phyloP scores from a whole-genome alignment of 2,113 vertebrate species.

The Okapia johnstoni region DNA sequence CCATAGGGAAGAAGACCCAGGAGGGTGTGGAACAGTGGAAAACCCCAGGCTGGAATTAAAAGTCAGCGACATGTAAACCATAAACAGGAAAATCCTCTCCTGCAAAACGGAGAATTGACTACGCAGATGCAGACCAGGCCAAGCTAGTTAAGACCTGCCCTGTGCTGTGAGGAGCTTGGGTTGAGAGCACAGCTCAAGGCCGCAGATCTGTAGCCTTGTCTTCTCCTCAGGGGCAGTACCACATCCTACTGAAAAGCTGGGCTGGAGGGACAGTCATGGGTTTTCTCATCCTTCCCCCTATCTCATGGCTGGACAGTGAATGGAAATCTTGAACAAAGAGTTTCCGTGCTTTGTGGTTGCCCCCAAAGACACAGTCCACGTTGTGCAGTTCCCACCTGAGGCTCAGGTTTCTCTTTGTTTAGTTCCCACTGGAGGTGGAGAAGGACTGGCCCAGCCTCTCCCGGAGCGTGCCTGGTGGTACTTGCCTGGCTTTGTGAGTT shows the following conservation, averaged over 20 bases:
- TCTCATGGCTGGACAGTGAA: neutral
- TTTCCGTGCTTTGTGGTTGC: neutral
- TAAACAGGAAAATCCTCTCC: conserved; percentile 33
- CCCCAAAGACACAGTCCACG: neutral
- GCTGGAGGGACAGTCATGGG: fast-evolving
- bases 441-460: neutral
- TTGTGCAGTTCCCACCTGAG: fast-evolving
- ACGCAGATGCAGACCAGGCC: neutral
- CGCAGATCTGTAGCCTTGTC: neutral
- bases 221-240: neutral
- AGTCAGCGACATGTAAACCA: neutral
- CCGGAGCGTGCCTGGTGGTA: too few species aligned
- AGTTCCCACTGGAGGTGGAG: neutral
- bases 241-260: too few species aligned
- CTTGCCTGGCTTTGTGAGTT: neutral
- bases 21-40: neutral
- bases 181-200: neutral
- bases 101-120: neutral
- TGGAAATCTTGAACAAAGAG: neutral
- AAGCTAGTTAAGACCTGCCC: neutral
- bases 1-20: neutral
- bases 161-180: fast-evolving
- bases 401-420: neutral
- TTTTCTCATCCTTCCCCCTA: neutral
- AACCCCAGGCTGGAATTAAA: neutral